Evolutionary conservation across 2,888 invertebrate species (phyloP), one percentile per base, ranked within the genome.

Genomic region (Gryllus longicercus): DNA sequence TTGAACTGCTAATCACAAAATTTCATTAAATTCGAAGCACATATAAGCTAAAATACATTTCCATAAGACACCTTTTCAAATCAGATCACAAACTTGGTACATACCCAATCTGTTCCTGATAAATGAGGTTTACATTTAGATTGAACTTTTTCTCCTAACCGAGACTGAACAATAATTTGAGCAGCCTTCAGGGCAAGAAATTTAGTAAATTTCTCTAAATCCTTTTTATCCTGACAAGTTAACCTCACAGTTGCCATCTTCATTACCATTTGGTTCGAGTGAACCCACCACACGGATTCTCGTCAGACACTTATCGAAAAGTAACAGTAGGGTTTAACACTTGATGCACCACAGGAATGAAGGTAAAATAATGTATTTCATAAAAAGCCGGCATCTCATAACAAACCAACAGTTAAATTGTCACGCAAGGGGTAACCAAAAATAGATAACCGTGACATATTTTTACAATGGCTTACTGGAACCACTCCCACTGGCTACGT

Each of bases 81-180:
- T 38, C 38, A 38, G 8, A 38, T 38, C 38, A 38, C 63, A 63
- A 18, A 63, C 63, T 23, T 25, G 79, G 75, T 74, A 86, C 89
- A 89, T 89, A 93, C 93, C 94, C 96, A 97, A 88, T 96, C 96
- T 49, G 93, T 92, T 81, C 94, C 94, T 63, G 93, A 91, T 10
- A 94, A 91, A 83, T 92, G 90, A 11, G 94, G 92, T 87, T 94
- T 95, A 83, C 94, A 95, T 84, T 92, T 91, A 0, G 95, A 94
- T 85, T 92, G 91, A 79, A 95, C 92, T 88, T 95, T 96, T 85
- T 95, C 94, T 38, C 97, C 97, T 82, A 96, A 91, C 84, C 98
- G 91, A 80, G 96, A 96, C 88, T 97, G 96, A 25, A 98, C 95
- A 79, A 98, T 95, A 78, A 97, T 93, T 88, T 97, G 97, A 51